phyloP scores from a whole-genome alignment of 2,113 vertebrate genomes.

The Sarotherodon lohbergeri region DNA sequence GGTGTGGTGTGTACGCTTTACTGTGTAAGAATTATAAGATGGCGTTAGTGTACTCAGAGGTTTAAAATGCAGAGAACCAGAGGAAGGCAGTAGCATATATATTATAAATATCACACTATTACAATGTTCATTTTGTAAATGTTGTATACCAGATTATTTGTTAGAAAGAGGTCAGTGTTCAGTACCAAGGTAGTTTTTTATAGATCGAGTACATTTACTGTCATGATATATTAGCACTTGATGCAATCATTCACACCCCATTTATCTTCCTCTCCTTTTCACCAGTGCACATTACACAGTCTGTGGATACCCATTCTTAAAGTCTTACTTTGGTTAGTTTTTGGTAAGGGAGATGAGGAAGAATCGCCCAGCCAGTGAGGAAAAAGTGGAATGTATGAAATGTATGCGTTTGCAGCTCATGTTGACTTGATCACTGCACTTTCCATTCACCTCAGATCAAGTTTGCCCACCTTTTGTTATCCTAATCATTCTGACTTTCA shows the following conservation, averaged over 20 bases:
- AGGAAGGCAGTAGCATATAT: constrained; percentile 73
- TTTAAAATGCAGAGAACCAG: constrained; percentile 58
- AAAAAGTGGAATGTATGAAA: constrained; percentile 60
- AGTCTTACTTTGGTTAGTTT: constrained; percentile 49
- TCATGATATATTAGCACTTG: constrained; percentile 67
- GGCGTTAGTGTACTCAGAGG: constrained; percentile 37
- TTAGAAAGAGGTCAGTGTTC: constrained; percentile 71
- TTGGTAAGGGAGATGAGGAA: constrained; percentile 15
- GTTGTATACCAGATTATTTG: constrained; percentile 73
- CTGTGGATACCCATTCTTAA: constrained; percentile 39
- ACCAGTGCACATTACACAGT: constrained; percentile 43
- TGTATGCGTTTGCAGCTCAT: constrained; percentile 41
- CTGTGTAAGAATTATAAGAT: constrained; percentile 24
- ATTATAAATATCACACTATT: constrained; percentile 67
- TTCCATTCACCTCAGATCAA: constrained; percentile 63
- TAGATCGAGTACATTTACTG: constrained; percentile 65
- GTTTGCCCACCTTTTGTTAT: constrained; percentile 21
- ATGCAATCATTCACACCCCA: constrained; percentile 60
- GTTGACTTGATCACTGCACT: constrained; percentile 63
- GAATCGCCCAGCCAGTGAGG: constrained; percentile 37
- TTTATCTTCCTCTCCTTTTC: constrained; percentile 12
- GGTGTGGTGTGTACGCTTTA: constrained; percentile 46
- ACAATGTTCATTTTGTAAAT: constrained; percentile 71
- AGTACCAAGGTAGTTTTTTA: constrained; percentile 73
- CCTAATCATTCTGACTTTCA: constrained; percentile 43